These are phyloP conservation scores for Mesitornis unicolor DNA, from an alignment of 2,113 vertebrate species.

Conservation along the genomic window DNA sequence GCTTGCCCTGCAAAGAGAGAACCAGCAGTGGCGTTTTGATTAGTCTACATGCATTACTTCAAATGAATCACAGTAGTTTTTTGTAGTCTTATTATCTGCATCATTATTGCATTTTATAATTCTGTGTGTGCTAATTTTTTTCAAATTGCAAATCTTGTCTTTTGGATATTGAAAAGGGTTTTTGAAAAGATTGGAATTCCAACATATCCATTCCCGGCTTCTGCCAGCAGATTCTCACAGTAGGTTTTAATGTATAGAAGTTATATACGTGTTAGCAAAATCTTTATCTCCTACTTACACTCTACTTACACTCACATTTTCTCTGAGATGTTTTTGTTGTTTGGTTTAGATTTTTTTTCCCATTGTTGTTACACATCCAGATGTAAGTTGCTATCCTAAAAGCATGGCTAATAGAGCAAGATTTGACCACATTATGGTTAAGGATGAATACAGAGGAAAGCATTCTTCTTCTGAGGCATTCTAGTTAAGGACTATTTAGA, in stretches of 20 bases:
- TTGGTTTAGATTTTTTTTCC: neutral
- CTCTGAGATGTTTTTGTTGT: neutral
- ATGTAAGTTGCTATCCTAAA: neutral
- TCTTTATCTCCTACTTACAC: neutral
- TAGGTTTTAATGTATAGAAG: neutral
- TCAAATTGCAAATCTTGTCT: neutral
- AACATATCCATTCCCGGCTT: neutral
- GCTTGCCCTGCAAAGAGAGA: neutral
- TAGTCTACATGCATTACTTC: neutral
- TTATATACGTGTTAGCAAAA: neutral
- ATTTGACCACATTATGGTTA: neutral
- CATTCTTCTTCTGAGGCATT: neutral
- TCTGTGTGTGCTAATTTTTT: neutral
- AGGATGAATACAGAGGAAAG: neutral
- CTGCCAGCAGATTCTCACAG: neutral
- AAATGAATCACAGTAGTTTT: neutral
- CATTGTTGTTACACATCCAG: neutral
- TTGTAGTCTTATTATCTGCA: neutral
- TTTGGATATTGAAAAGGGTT: neutral
- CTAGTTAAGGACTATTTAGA: neutral
- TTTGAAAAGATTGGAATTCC: neutral
- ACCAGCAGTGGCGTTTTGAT: neutral
- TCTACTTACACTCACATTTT: neutral
- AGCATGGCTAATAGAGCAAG: neutral
- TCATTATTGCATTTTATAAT: neutral